Base-by-base conservation (phyloP, 2,113 vertebrate genomes). In the Hymenochirus boettgeri region DNA sequence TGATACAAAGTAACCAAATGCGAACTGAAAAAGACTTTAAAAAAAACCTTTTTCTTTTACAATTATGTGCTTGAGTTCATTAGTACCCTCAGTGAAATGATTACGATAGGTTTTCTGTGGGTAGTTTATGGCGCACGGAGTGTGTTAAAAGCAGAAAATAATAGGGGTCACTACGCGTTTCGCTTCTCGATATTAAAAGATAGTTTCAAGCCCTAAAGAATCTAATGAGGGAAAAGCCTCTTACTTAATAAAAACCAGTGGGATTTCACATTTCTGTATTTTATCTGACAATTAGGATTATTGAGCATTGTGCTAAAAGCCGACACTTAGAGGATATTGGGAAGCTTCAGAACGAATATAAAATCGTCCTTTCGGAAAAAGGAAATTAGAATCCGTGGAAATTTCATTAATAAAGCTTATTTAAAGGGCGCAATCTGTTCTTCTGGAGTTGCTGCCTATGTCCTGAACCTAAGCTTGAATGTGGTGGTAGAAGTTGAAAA, bases 121-220 rank as follows among this genome's bases (percentile, higher is more conserved):
- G 55, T 19, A 69, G 56, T 69, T 69, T 57, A 69, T 69, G 59
- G 60, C 45, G 50, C 35, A 42, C 53, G 57, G 65, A 69, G 65
- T 69, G 31, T 60, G 65, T 69, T 69, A 69, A 69, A 69, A 69
- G 65, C 65, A 60, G 37, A 53, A 69, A 69, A 69, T 69, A 69
- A 69, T 69, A 57, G 65, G 35, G 65, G 65, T 69, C 65, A 69
- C 56, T 24, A 37, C 6, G 47, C 56, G 37, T 58, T 45, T 19
- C 42, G 57, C 65, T 45, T 22, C 47, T 22, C 19, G 35, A 60
- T 60, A 42, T 69, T 60, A 69, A 57, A 51, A 60, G 56, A 60
- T 45, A 45, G 55, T 57, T 51, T 26, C 47, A 4, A 59, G 46
- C 22, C 55, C 33, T 23, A 25, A 25, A 52, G 64, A 67, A 52